Percentiles rank a stretch among this genome's conserved stretches.
These are phyloP conservation scores for Agelaius phoeniceus DNA, from an alignment of 2,113 vertebrate genomes.

Conservation along the genomic window DNA sequence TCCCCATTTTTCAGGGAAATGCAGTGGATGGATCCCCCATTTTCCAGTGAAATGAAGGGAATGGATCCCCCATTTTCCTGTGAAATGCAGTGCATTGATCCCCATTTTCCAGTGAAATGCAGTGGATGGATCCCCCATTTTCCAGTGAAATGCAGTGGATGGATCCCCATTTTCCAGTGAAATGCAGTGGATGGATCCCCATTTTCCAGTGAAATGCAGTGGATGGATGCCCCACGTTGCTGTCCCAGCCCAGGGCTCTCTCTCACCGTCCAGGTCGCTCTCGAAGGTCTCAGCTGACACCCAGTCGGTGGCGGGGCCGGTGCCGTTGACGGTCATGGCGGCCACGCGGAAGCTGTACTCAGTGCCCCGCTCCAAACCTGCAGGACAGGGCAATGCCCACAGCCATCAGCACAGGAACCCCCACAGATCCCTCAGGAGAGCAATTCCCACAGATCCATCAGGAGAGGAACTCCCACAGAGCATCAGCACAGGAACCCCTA, in stretches of 20 bases:
- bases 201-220: too few species aligned
- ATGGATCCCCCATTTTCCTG: too few species aligned
- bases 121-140: too few species aligned
- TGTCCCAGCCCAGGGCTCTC: rapidly evolving
- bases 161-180: rapidly evolving
- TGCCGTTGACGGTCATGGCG: slow-evolving; percentile 90
- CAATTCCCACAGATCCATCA: neutral
- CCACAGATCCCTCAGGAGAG: neutral
- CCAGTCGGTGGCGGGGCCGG: slow-evolving; percentile 92
- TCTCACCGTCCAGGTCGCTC: slow-evolving; percentile 86
- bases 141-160: too few species aligned
- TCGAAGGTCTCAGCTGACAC: slow-evolving; percentile 91
- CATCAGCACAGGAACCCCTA: too few species aligned
- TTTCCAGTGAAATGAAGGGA: too few species aligned
- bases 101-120: too few species aligned
- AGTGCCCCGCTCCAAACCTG: slow-evolving; percentile 68
- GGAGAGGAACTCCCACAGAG: too few species aligned
- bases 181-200: too few species aligned
- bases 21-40: too few species aligned
- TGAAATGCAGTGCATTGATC: too few species aligned
- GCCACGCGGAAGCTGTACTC: slow-evolving; percentile 94
- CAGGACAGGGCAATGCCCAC: neutral
- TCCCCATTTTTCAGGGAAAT: too few species aligned
- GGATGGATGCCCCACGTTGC: rapidly evolving
- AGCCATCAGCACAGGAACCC: rapidly evolving